Percentiles rank a stretch among this genome's conserved stretches.
Evolutionary conservation across 2,797 vertebrate species (phyloP).

Genomic region (Salarias fasciatus): DNA sequence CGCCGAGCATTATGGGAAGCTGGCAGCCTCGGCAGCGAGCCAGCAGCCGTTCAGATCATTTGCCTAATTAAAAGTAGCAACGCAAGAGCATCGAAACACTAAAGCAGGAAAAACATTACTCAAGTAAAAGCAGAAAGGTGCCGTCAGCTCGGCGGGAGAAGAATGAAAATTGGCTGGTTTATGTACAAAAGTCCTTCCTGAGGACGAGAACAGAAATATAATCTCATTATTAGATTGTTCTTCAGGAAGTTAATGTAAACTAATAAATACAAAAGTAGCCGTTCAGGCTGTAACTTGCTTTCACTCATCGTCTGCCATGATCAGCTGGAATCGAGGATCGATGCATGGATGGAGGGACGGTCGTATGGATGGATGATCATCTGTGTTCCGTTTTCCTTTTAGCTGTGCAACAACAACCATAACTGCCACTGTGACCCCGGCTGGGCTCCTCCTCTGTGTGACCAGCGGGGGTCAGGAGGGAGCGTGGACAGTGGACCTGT

Average conservation of each 20-base stretch:
- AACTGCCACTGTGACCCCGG: slow-evolving; percentile 93
- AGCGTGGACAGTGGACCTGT: slow-evolving; percentile 93
- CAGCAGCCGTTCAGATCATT: slow-evolving; percentile 24
- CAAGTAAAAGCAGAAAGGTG: neutral
- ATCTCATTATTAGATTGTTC: neutral
- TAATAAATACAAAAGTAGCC: neutral
- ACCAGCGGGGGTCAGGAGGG: slow-evolving; percentile 86
- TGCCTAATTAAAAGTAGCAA: slow-evolving; percentile 37
- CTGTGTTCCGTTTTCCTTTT: slow-evolving; percentile 16
- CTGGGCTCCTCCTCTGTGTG: slow-evolving; percentile 93
- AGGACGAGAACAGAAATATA: neutral
- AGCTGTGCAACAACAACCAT: slow-evolving; percentile 88
- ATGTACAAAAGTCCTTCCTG: too few relatives aligned
- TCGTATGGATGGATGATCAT: too few relatives aligned
- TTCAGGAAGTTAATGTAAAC: neutral
- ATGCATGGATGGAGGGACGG: too few relatives aligned
- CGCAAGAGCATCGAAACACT: slow-evolving; percentile 1
- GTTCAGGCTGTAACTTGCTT: too few relatives aligned
- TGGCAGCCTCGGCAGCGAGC: slow-evolving; percentile 14
- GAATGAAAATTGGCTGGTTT: too few relatives aligned
- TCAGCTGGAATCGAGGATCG: too few relatives aligned
- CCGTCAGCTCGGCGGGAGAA: too few relatives aligned
- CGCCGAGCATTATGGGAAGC: slow-evolving; percentile 28
- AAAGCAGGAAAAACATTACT: neutral
- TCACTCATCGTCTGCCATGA: too few relatives aligned